Conservation (phyloP, 2,888 invertebrate genomes). For the Himalopsyche tibetana region DNA sequence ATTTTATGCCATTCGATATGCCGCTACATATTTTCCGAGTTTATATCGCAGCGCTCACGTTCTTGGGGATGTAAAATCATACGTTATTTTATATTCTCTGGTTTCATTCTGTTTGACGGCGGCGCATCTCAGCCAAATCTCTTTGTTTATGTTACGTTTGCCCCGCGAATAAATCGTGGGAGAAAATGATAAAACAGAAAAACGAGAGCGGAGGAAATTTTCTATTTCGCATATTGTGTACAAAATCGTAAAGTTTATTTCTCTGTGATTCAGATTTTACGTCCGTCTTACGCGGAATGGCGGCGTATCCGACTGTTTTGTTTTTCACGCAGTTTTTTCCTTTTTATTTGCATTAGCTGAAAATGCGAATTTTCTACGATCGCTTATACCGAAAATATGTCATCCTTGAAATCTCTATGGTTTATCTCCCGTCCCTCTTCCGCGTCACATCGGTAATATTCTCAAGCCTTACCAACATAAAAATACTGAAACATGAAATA, state of each 20-base stretch:
- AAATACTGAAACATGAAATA: neutral
- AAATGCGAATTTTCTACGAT: slow-evolving; percentile 42
- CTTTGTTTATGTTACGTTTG: slow-evolving; percentile 66
- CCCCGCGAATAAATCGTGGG: slow-evolving; percentile 64
- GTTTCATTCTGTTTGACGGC: slow-evolving; percentile 54
- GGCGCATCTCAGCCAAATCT: slow-evolving; percentile 60
- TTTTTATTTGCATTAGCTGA: slow-evolving; percentile 51
- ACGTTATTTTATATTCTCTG: slow-evolving; percentile 65
- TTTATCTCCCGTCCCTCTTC: neutral
- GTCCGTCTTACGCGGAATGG: slow-evolving; percentile 57
- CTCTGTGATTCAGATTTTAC: slow-evolving; percentile 65
- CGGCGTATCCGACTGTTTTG: slow-evolving; percentile 49
- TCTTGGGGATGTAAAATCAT: slow-evolving; percentile 58
- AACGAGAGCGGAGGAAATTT: slow-evolving; percentile 62
- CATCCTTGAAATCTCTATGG: slow-evolving; percentile 27
- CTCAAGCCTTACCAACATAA: neutral
- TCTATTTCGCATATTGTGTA: slow-evolving; percentile 65
- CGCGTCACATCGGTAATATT: neutral
- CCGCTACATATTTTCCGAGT: slow-evolving; percentile 66
- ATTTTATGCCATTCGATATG: slow-evolving; percentile 66
- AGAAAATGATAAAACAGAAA: slow-evolving; percentile 65
- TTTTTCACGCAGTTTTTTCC: slow-evolving; percentile 60
- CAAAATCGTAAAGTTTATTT: slow-evolving; percentile 66
- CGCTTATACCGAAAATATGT: slow-evolving; percentile 43
- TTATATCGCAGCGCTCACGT: slow-evolving; percentile 63